Conservation (phyloP, 2,797 vertebrate species). For the Pseudochaenichthys georgianus region DNA sequence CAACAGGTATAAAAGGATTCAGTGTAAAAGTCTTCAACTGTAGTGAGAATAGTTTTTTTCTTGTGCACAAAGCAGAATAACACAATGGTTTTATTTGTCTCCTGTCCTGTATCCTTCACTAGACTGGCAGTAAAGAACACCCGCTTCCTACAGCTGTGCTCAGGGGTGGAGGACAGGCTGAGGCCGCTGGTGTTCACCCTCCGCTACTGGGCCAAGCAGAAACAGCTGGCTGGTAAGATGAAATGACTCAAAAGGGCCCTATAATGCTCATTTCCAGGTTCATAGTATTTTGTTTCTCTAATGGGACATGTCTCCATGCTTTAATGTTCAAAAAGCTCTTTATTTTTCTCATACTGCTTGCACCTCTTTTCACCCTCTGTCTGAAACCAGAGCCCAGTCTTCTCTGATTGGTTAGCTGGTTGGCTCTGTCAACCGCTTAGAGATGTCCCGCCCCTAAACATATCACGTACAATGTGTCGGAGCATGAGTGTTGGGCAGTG, state of each 20-base stretch:
- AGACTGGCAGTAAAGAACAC: constrained; percentile 94
- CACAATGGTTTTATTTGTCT: neutral
- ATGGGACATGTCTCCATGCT: too few species aligned
- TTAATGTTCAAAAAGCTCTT: too few species aligned
- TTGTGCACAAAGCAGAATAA: neutral
- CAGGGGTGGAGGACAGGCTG: constrained; percentile 87
- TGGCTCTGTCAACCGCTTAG: too few species aligned
- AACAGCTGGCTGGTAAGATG: constrained; percentile 89
- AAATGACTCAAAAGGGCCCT: neutral
- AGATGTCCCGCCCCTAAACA: too few species aligned
- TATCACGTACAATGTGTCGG: too few species aligned
- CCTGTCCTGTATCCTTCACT: neutral
- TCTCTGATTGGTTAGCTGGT: too few species aligned
- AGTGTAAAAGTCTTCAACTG: neutral
- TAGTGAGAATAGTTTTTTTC: neutral
- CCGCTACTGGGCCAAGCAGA: constrained; percentile 93
- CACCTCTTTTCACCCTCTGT: too few species aligned
- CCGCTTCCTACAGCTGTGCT: constrained; percentile 90
- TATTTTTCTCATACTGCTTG: too few species aligned
- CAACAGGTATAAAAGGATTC: constrained; percentile 85
- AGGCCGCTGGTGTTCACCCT: constrained; percentile 89
- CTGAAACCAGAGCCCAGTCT: too few species aligned
- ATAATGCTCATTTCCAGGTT: too few species aligned
- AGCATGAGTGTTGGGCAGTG: too few species aligned
- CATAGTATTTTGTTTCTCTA: too few species aligned